Conservation (phyloP, 2,888 invertebrate species). For the Alloscopus bannaensis region DNA sequence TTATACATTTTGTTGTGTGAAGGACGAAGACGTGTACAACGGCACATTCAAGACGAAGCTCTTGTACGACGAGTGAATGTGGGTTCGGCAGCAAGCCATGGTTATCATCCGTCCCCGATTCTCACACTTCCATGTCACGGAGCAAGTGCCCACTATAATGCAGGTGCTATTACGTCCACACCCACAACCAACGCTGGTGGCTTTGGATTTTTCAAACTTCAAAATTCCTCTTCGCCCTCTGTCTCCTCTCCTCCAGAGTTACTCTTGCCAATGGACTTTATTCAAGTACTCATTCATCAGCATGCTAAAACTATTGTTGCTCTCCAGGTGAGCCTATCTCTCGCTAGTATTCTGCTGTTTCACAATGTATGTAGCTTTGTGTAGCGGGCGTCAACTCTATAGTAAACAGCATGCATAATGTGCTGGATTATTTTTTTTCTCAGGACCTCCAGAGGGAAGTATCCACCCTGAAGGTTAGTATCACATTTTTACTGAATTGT, state of each 20-base stretch:
- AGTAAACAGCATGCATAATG: not conserved
- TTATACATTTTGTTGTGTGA: no score
- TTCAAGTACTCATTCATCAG: slow-evolving; percentile 72
- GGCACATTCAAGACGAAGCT: slow-evolving; percentile 23
- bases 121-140: slow-evolving; percentile 51
- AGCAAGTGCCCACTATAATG: slow-evolving; percentile 46
- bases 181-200: slow-evolving; percentile 52
- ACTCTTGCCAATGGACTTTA: slow-evolving; percentile 70
- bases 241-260: slow-evolving; percentile 57
- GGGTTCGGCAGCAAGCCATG: slow-evolving; percentile 59
- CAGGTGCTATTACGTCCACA: slow-evolving; percentile 59
- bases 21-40: slow-evolving; percentile 43
- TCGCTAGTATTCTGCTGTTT: no score
- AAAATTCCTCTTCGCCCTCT: slow-evolving; percentile 55
- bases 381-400: no score
- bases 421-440: not conserved
- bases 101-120: slow-evolving; percentile 60
- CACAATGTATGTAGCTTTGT: no score
- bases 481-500: slow-evolving; percentile 2
- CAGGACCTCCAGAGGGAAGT: slow-evolving; percentile 66
- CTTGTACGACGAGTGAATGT: slow-evolving; percentile 25
- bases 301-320: slow-evolving; percentile 73
- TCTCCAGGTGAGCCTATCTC: no score
- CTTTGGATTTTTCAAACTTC: slow-evolving; percentile 56
- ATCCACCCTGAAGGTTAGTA: slow-evolving; percentile 68